These are phyloP conservation scores for Mormyrus iriodes DNA, from an alignment of 2,113 vertebrate genomes.

Conservation along the genomic window DNA sequence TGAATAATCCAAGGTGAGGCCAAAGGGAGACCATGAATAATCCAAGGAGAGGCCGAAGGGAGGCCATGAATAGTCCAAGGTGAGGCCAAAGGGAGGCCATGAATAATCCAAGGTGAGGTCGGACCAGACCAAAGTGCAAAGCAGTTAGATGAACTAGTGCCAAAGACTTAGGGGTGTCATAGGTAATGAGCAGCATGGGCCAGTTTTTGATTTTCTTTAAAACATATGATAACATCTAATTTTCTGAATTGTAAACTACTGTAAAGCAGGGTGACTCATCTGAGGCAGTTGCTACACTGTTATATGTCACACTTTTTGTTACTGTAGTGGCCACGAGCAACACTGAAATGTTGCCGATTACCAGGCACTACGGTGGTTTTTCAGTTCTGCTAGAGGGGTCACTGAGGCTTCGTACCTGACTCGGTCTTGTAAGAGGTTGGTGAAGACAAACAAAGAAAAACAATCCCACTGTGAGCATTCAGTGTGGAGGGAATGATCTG, in stretches of 20 bases:
- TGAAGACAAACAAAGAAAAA: background rate
- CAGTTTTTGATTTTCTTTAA: background rate
- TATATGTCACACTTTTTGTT: background rate
- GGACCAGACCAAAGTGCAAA: background rate
- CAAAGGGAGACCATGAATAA: no score
- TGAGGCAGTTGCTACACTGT: background rate
- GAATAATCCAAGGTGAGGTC: background rate
- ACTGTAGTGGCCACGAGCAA: background rate
- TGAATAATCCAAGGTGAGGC: no score
- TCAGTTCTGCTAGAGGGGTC: background rate
- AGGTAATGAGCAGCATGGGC: background rate
- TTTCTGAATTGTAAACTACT: background rate
- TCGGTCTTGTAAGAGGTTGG: slow-evolving; percentile 4
- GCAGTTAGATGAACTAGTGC: background rate
- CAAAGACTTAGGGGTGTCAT: background rate
- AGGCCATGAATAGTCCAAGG: no score
- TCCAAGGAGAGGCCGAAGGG: no score
- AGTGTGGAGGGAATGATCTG: background rate
- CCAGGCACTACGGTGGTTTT: background rate
- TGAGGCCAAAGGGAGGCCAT: no score
- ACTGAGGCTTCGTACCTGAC: slow-evolving; percentile 4
- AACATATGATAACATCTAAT: background rate
- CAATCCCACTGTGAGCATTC: background rate
- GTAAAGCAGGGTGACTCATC: background rate
- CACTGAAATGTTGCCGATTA: background rate